phyloP scores from a whole-genome alignment of 1,140 invertebrate genomes.

The Dryas iulia region DNA sequence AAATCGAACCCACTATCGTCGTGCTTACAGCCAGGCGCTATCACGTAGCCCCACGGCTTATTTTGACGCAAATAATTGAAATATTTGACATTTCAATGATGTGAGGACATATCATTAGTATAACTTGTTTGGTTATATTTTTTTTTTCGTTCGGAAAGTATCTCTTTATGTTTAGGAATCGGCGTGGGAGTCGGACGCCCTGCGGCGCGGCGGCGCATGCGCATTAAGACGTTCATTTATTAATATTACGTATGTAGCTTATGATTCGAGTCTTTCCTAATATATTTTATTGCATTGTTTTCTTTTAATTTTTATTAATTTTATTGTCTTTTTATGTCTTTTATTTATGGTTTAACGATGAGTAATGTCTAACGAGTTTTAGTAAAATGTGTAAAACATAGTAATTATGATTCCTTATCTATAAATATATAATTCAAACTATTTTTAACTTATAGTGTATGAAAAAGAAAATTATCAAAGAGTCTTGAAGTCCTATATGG shows the following conservation, averaged over 20 bases:
- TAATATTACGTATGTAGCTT: slow-evolving; percentile 1
- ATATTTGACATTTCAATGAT: not conserved
- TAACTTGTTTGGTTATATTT: not conserved
- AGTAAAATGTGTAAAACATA: too few species aligned
- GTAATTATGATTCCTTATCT: too few species aligned
- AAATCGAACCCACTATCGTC: too few species aligned
- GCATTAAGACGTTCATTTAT: slow-evolving; percentile 23
- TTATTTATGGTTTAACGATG: not conserved
- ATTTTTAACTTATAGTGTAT: too few species aligned
- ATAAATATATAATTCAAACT: too few species aligned
- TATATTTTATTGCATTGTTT: slow-evolving; percentile 1
- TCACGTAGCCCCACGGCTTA: too few species aligned
- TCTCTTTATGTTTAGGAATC: slow-evolving; percentile 1
- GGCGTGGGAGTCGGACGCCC: slow-evolving; percentile 18
- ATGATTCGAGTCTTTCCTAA: not conserved
- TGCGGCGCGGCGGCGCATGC: slow-evolving; percentile 11
- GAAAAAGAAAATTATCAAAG: too few species aligned
- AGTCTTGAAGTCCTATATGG: too few species aligned
- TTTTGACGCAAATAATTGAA: not conserved
- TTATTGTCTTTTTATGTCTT: not conserved
- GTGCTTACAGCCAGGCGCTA: too few species aligned
- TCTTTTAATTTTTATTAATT: not conserved
- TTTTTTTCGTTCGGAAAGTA: not conserved
- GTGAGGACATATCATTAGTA: slow-evolving; percentile 3
- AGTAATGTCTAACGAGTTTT: too few species aligned